Evolutionary conservation across 2,888 invertebrate species (phyloP).

Genomic region (Smittia aterrima): DNA sequence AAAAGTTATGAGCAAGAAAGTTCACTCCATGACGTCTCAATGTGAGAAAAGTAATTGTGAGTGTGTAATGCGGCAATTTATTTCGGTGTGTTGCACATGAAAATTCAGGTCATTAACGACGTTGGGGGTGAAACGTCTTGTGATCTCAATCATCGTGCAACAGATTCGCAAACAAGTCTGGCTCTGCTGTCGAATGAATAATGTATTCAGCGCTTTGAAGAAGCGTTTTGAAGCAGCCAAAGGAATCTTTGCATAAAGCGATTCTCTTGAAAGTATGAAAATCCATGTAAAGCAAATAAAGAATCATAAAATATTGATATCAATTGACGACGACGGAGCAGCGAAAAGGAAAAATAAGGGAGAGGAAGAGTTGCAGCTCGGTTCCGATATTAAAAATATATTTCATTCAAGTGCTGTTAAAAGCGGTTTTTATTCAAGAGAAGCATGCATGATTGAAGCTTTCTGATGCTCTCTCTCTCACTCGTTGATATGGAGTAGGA

Average conservation of each 20-base stretch:
- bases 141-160: no score
- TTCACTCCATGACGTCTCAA: no score
- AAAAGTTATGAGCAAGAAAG: no score
- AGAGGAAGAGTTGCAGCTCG: neutral
- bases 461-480: neutral
- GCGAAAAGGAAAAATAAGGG: neutral
- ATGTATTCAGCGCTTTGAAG: neutral
- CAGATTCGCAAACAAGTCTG: neutral
- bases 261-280: neutral
- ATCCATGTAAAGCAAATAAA: slow-evolving; percentile 4
- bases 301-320: slow-evolving; percentile 40
- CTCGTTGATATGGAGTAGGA: neutral
- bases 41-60: no score
- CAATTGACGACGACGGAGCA: slow-evolving; percentile 23
- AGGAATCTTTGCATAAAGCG: neutral
- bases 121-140: no score
- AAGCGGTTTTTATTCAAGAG: slow-evolving; percentile 22
- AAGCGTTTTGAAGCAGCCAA: neutral
- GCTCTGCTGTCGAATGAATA: neutral
- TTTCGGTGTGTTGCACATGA: no score
- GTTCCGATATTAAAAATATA: slow-evolving; percentile 33
- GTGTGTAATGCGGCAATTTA: no score
- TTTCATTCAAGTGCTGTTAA: slow-evolving; percentile 24
- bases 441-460: neutral
- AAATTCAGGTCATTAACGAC: no score